phyloP scores from a whole-genome alignment of 2,797 vertebrate species.

The Hippopotamyrus pictus region DNA sequence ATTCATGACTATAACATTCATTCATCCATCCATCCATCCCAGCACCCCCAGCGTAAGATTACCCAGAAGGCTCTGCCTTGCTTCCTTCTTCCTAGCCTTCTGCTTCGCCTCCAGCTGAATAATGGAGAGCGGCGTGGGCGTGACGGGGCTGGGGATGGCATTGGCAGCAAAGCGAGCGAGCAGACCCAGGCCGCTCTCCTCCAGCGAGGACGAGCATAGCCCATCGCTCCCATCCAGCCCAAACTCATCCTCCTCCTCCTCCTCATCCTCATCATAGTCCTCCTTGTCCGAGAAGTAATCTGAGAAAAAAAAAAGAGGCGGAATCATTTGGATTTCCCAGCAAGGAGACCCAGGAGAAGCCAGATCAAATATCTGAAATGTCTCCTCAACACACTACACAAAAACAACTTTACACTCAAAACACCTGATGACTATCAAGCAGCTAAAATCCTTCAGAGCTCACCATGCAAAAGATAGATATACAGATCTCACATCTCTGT shows the following conservation, averaged over 20 bases:
- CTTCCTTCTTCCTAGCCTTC: conserved; percentile 81
- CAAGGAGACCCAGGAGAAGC: not conserved
- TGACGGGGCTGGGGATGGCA: conserved; percentile 75
- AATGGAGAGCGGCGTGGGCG: conserved; percentile 66
- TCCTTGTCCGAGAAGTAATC: conserved; percentile 51
- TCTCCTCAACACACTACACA: not conserved
- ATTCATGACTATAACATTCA: not conserved
- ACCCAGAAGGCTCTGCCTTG: conserved; percentile 83
- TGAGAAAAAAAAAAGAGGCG: conserved; percentile 30
- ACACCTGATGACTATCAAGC: not conserved
- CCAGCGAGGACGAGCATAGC: conserved; percentile 63
- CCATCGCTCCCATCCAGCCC: conserved; percentile 56
- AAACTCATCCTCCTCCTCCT: conserved; percentile 57
- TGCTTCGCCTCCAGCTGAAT: conserved; percentile 79
- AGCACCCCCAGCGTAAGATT: conserved; percentile 37
- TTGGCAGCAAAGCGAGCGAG: conserved; percentile 88
- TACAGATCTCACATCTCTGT: not conserved
- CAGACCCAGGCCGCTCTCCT: conserved; percentile 89
- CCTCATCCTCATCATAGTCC: conserved; percentile 66
- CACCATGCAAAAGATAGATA: not conserved
- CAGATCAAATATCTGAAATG: not conserved
- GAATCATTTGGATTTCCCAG: not conserved
- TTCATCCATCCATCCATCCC: not conserved
- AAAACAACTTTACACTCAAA: not conserved
- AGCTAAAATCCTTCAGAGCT: not conserved